phyloP scores from a whole-genome alignment of 1,140 invertebrate genomes.

The Centruroides sculpturatus region DNA sequence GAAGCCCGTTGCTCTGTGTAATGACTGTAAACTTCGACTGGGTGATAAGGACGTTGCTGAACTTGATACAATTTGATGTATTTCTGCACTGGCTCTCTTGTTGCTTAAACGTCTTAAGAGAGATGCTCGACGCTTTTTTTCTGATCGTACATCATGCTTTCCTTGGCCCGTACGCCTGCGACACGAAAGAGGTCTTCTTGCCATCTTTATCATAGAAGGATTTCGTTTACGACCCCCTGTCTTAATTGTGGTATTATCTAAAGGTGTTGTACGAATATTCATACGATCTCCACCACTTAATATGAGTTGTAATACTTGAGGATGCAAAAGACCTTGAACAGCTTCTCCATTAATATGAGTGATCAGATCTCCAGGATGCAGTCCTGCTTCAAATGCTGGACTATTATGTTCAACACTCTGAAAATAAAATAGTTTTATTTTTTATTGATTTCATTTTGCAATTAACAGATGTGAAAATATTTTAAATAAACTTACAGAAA shows the following conservation, averaged over 20 bases:
- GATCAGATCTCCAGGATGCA: constrained; percentile 84
- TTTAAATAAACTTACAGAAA: constrained; percentile 49
- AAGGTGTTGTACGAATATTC: constrained; percentile 72
- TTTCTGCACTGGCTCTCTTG: constrained; percentile 68
- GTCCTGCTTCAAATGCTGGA: constrained; percentile 87
- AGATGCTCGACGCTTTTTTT: constrained; percentile 72
- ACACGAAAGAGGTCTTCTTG: constrained; percentile 37
- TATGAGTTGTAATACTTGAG: constrained; percentile 78
- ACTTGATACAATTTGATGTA: constrained; percentile 43
- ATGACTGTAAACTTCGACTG: constrained; percentile 55
- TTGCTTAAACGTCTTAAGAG: constrained; percentile 77
- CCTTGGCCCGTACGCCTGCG: constrained; percentile 11
- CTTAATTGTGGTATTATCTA: constrained; percentile 83
- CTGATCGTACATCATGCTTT: constrained; percentile 38
- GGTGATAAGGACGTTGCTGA: constrained; percentile 21
- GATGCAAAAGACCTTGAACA: constrained; percentile 85
- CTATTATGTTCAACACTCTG: constrained; percentile 83
- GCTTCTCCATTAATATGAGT: constrained; percentile 92
- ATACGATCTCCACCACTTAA: constrained; percentile 77
- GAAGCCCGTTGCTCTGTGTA: constrained; percentile 27
- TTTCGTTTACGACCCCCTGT: constrained; percentile 64
- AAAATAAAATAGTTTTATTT: constrained; percentile 19
- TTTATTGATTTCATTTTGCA: too few relatives aligned
- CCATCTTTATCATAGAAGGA: constrained; percentile 58
- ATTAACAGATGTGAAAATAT: too few relatives aligned